Base-by-base conservation (phyloP, 2,113 vertebrate genomes). In the Cinclus cinclus region DNA sequence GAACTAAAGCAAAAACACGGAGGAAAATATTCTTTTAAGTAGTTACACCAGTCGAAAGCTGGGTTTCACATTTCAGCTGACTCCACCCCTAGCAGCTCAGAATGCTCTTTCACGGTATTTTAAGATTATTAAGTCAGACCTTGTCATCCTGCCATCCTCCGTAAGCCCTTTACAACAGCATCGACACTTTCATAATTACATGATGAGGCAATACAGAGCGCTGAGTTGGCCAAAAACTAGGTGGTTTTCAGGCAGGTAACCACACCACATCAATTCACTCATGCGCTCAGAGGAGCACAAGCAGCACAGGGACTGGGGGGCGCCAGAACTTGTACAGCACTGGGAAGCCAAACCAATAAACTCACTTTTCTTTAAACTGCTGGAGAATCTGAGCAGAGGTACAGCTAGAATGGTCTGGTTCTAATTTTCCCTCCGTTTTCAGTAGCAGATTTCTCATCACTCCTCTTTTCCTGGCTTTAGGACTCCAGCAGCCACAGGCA, bases 81-180 rank as follows among this genome's bases (percentile, higher is more conserved):
- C 90, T 91, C 92, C 56, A 87, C 53, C 82, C 62, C 53, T 31
- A 89, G 24, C 58, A 93, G 90, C 44, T 85, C 53, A 68, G 22
- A 95, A 85, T 31, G 73, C 56, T 79, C 44, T 49, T 91, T 87
- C 90, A 71, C 15, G 24, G 10, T 75, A 41, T 69, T 93, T 87
- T 55, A 78, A 67, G 18, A 78, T 6, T 7, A 69, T 74, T 81
- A 89, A 87, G 10, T 71, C 52, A 84, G 69, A 78, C 49, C 6
- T 94, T 79, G 78, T 53, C 83, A 85, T 60, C 33, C 33, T 87
- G 74, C 42, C 60, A 53, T 55, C 52, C 60, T 67, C 59, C 7
- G 0, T 5, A 89, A 74, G 21, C 37, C n/a, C 63, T 81, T 7
- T 39, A 71, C 87, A 75, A 47, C n/a, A 77, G 28, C 67, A 77